A percentile compares a stretch with the other conserved stretches of the same genome.
Conservation (phyloP, 2,888 invertebrate genomes). For the Baccha elongata region DNA sequence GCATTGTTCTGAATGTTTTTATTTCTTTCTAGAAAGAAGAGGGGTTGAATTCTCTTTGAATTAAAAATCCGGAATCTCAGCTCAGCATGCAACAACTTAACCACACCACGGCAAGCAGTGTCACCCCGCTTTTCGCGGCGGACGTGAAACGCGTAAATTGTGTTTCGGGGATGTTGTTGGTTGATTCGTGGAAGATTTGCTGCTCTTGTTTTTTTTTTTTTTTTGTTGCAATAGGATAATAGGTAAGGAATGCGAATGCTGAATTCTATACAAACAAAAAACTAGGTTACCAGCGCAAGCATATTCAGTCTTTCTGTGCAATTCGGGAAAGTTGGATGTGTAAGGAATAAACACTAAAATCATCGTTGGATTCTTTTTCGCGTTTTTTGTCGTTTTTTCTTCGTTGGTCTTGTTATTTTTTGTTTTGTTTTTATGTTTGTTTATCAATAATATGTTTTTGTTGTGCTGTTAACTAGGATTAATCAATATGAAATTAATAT, state of each 20-base stretch:
- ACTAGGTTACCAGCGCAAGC: constrained; percentile 61
- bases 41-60: constrained; percentile 48
- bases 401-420: constrained; percentile 43
- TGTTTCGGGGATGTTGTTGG: constrained; percentile 63
- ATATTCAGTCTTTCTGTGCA: constrained; percentile 81
- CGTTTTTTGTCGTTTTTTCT: constrained; percentile 36
- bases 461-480: no score
- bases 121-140: constrained; percentile 57
- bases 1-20: constrained; percentile 15
- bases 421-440: constrained; percentile 38
- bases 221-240: constrained; percentile 15
- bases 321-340: constrained; percentile 81
- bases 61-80: constrained; percentile 26
- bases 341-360: constrained; percentile 40
- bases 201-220: constrained; percentile 28
- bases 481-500: no score
- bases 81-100: constrained; percentile 53
- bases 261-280: constrained; percentile 34
- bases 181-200: constrained; percentile 59
- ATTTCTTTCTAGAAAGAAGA: background rate
- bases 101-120: constrained; percentile 31
- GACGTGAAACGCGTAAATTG: constrained; percentile 51
- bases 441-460: constrained; percentile 1
- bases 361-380: constrained; percentile 44
- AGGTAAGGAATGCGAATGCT: constrained; percentile 37